Evolutionary conservation across 2,113 vertebrate species (phyloP), one percentile per base, ranked within the genome.

Genomic region (Microcebus murinus): DNA sequence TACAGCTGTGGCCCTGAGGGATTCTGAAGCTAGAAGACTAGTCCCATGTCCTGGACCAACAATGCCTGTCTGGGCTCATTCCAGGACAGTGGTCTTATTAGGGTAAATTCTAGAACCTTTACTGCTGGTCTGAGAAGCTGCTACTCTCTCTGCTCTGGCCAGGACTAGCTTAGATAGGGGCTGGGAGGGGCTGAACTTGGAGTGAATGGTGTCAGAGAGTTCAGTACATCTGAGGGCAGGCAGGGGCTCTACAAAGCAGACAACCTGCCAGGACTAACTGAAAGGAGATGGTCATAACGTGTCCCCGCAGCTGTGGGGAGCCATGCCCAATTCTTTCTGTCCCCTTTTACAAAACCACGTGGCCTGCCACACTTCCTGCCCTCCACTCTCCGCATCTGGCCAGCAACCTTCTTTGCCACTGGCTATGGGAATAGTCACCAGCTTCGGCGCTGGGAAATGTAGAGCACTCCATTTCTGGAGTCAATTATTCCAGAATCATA

Each of bases 241-340:
- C 20, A 31, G 61, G 59, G 10, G 2, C 34, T 34, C 6, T 13
- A 2, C 12, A 12, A 21, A 52, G n/a, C 59, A 29, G 57, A 6
- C 1, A 15, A 0, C 12, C 13, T 8, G 6, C 15, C 31, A 27
- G 27, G 39, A 12, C 52, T 25, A 36, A 23, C 55, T 31, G 48
- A 15, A 59, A 65, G 45, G 36, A 39, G 76, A 7, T 0, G 0
- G 10, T 52, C 31, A 10, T 9, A 1, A 0, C 1, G 27, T 63
- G 55, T n/a, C 39, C 29, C 15, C 57, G 79, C 11, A 2, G 63
- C n/a, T 61, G 0, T 55, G 11, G 70, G 18, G 90, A 55, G 1
- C 31, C 14, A 8, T 8, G 14, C 12, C 0, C 21, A 6, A 23
- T 31, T 57, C n/a, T 39, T 67, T 77, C 27, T 45, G 1, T 6